Conservation (phyloP, 2,888 invertebrate species). For the Leptinotarsa haldemani region DNA sequence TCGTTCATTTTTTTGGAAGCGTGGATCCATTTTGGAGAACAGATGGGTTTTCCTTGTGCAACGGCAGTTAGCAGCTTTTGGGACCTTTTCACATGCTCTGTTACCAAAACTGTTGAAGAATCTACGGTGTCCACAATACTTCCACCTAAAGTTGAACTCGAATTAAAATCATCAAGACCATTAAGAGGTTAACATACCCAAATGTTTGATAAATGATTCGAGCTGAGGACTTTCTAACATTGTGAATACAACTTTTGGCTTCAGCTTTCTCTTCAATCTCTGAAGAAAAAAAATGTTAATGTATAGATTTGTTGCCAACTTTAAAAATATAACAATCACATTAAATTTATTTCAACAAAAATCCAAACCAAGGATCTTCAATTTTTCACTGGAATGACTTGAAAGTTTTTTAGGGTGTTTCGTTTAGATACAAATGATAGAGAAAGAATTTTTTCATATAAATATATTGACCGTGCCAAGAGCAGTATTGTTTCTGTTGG, state of each 20-base stretch:
- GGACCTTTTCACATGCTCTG: constrained; percentile 70
- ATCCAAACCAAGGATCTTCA: no score
- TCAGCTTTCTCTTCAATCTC: constrained; percentile 56
- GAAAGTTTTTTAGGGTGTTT: no score
- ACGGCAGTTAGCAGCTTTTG: constrained; percentile 72
- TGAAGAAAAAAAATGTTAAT: constrained; percentile 36
- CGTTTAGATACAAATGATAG: no score
- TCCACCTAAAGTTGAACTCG: constrained; percentile 66
- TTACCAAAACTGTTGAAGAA: constrained; percentile 69
- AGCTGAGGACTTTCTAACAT: constrained; percentile 62
- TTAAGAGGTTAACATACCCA: constrained; percentile 53
- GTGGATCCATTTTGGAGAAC: constrained; percentile 62
- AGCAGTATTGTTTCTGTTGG: no score
- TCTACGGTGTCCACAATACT: constrained; percentile 66
- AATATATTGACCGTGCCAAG: no score
- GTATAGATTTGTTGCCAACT: no score
- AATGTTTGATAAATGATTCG: constrained; percentile 56
- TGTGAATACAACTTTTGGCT: constrained; percentile 63
- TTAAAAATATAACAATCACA: no score
- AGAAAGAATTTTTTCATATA: no score
- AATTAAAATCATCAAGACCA: background rate
- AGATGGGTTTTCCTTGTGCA: constrained; percentile 72
- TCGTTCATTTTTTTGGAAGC: constrained; percentile 57
- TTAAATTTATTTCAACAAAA: background rate
- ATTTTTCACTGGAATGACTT: no score